These are phyloP conservation scores for Epirrhoe alternata DNA, from an alignment of 2,888 invertebrate genomes.

Conservation along the genomic window DNA sequence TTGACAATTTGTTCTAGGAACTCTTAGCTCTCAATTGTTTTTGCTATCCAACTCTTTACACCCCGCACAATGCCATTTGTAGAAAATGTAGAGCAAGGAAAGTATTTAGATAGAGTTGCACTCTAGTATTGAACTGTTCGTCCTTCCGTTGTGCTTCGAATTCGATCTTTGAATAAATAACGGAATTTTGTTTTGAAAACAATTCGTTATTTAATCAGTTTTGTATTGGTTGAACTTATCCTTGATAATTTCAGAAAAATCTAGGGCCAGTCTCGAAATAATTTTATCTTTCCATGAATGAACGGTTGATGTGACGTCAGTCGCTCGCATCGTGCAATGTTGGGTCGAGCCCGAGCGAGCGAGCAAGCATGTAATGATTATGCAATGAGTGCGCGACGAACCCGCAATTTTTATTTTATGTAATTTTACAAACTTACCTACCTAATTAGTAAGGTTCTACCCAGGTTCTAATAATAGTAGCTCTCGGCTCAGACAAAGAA, in stretches of 20 bases:
- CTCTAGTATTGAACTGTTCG: conserved; percentile 24
- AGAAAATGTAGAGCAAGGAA: conserved; percentile 13
- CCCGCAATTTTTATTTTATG: neutral
- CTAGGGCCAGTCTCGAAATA: neutral
- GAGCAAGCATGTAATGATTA: conserved; percentile 10
- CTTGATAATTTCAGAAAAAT: neutral
- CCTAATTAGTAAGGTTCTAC: too few relatives aligned
- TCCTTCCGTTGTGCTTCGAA: conserved; percentile 76
- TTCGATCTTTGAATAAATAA: conserved; percentile 82
- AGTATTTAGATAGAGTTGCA: neutral
- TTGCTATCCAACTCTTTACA: neutral
- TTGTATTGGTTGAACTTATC: neutral
- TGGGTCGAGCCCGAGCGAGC: neutral
- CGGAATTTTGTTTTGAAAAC: conserved; percentile 75
- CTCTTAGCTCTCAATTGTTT: conserved; percentile 10
- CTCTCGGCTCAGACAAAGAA: too few relatives aligned
- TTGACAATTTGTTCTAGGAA: neutral
- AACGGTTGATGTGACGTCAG: neutral
- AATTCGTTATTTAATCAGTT: conserved; percentile 43
- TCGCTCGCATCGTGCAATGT: neutral
- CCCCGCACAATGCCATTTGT: conserved; percentile 11
- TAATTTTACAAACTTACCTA: too few relatives aligned
- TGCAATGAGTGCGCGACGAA: neutral
- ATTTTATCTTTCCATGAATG: neutral
- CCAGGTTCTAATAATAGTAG: too few relatives aligned